Evolutionary conservation across 2,797 vertebrate species (phyloP).

Genomic region (Ispidina lecontei): DNA sequence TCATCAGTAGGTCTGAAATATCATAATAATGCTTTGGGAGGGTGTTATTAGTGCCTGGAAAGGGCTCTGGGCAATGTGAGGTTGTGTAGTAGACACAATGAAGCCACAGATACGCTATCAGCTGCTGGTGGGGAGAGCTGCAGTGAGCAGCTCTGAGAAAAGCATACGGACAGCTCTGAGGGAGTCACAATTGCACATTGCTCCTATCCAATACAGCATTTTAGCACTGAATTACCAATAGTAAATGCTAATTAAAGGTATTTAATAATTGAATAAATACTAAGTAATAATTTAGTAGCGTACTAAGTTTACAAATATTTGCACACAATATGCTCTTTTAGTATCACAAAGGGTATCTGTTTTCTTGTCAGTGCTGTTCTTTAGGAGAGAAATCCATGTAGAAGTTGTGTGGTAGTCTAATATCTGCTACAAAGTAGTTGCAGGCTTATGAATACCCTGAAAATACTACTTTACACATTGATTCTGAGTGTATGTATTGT

Average conservation of each 20-base stretch:
- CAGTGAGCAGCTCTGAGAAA: not conserved
- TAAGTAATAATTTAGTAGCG: conserved; percentile 24
- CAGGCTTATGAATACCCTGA: conserved; percentile 5
- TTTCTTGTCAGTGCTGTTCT: not conserved
- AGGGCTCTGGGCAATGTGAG: not conserved
- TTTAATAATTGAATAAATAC: conserved; percentile 45
- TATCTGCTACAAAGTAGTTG: not conserved
- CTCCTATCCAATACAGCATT: not conserved
- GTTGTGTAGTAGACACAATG: not conserved
- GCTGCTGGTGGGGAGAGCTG: not conserved
- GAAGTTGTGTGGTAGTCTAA: not conserved
- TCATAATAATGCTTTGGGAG: not conserved
- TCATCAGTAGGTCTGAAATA: not conserved
- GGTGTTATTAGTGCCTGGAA: not conserved
- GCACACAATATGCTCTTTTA: not conserved
- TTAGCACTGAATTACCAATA: not conserved
- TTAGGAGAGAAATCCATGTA: not conserved
- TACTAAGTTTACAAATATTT: conserved; percentile 37
- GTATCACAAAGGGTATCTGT: not conserved
- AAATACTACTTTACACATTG: conserved; percentile 5
- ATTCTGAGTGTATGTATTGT: conserved; percentile 52
- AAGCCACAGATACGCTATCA: not conserved
- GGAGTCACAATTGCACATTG: not conserved
- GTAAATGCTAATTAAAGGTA: conserved; percentile 15
- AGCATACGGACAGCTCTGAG: not conserved